These are phyloP conservation scores for Chrysotoxum bicinctum DNA, from an alignment of 2,888 invertebrate genomes.

Conservation along the genomic window DNA sequence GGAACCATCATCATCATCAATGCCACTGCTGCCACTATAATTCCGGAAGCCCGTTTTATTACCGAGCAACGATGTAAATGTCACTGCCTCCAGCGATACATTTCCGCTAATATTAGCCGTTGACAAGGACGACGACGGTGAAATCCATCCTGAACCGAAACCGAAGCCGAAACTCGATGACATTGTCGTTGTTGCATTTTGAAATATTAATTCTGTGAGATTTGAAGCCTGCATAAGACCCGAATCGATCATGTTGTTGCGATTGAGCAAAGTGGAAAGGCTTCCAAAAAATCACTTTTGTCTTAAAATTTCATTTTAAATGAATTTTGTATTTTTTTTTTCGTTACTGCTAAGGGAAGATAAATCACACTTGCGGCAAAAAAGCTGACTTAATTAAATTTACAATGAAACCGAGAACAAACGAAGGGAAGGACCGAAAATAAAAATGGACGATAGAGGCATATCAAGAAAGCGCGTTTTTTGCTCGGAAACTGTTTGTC, in stretches of 20 bases:
- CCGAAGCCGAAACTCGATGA: constrained; percentile 20
- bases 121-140: constrained; percentile 1
- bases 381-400: constrained; percentile 37
- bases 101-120: constrained; percentile 16
- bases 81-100: constrained; percentile 38
- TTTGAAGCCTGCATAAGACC: constrained; percentile 40
- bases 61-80: constrained; percentile 41
- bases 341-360: not conserved
- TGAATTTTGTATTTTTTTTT: not conserved
- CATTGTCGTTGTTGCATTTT: constrained; percentile 54
- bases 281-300: not conserved
- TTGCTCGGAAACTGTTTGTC: constrained; percentile 12
- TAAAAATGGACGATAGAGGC: not conserved
- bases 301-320: constrained; percentile 10
- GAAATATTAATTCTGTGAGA: constrained; percentile 28
- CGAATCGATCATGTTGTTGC: constrained; percentile 56
- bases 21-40: not conserved
- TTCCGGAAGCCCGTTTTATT: constrained; percentile 46
- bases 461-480: constrained; percentile 18
- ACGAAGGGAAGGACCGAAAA: not conserved
- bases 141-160: constrained; percentile 10
- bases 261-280: not conserved
- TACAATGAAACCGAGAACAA: not conserved
- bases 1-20: constrained; percentile 1
- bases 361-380: constrained; percentile 26